Evolutionary conservation across 2,113 vertebrate species (phyloP), one percentile per base, ranked within the genome.

Genomic region (Trogon melanurus): DNA sequence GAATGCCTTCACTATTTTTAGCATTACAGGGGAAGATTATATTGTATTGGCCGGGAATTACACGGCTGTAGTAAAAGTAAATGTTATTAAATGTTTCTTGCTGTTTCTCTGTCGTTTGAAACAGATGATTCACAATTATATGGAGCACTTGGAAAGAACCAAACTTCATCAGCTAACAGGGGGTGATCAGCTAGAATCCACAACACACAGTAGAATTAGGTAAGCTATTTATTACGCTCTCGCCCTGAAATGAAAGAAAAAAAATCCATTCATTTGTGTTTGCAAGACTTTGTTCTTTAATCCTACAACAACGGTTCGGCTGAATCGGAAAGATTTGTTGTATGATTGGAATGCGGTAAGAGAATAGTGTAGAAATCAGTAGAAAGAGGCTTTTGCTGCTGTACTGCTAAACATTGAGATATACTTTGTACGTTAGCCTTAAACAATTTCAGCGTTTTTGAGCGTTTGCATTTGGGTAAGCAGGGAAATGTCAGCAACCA

Each of bases 41-140:
- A 50, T 65, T 65, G 13, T 83, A 26, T 36, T 81, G 64, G 48
- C 65, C 45, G 74, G 78, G 45, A 86, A 47, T 30, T 69, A n/a
- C 16, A 32, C 25, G 81, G 54, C 29, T 66, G 81, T 75, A 91
- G 29, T 88, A 54, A 26, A 47, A 85, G 30, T 50, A 82, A 81
- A 71, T 54, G 22, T 61, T 81, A 29, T 22, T 94, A 89, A 91
- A 36, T 84, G 56, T 72, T 86, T 72, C 50, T 74, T 92, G 47
- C 69, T 87, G 47, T 96, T 94, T 96, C 82, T 95, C 47, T 97
- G 73, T 94, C 81, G 4, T 96, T 97, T 95, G 94, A 94, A 97
- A 65, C 97, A 99, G 99, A 99, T 99, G 99, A 99, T 99, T 97
- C 99, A 99, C 98, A 99, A 99, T 98, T 99, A 99, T 87, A 99